Evolutionary conservation across 2,888 invertebrate genomes (phyloP).

Genomic region (Dynastes maya): DNA sequence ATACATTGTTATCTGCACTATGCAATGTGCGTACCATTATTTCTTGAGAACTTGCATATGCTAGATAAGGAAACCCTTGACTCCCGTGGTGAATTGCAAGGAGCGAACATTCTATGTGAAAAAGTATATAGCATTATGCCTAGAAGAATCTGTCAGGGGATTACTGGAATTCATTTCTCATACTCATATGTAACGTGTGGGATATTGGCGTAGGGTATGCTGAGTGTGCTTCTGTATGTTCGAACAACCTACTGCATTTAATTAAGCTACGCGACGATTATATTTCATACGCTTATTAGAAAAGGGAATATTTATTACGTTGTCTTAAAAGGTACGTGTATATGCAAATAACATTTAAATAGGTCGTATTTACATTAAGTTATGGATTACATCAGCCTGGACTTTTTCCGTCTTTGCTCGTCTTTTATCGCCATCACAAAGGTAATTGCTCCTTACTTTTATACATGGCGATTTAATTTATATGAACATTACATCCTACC

Average conservation of each 20-base stretch:
- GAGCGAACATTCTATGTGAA: constrained; percentile 39
- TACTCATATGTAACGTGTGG: constrained; percentile 28
- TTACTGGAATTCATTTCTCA: constrained; percentile 43
- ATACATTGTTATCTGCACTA: constrained; percentile 61
- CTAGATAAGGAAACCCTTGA: constrained; percentile 57
- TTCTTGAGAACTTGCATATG: constrained; percentile 63
- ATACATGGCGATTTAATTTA: background rate
- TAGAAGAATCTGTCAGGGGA: constrained; percentile 45
- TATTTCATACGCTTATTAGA: constrained; percentile 13
- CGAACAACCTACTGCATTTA: constrained; percentile 17
- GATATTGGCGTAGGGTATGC: constrained; percentile 14
- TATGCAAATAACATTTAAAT: background rate
- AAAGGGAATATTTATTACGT: constrained; percentile 5
- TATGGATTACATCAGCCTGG: background rate
- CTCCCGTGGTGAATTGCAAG: constrained; percentile 46
- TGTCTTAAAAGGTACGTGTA: background rate
- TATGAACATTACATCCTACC: no score
- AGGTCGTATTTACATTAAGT: background rate
- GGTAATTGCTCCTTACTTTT: background rate
- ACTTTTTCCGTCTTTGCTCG: background rate
- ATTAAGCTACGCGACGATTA: constrained; percentile 8
- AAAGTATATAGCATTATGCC: constrained; percentile 33
- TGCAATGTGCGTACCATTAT: constrained; percentile 62
- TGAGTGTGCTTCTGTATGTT: background rate
- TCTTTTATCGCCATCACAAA: background rate